Base-by-base conservation (phyloP, 1,140 invertebrate species). In the Maconellicoccus hirsutus region DNA sequence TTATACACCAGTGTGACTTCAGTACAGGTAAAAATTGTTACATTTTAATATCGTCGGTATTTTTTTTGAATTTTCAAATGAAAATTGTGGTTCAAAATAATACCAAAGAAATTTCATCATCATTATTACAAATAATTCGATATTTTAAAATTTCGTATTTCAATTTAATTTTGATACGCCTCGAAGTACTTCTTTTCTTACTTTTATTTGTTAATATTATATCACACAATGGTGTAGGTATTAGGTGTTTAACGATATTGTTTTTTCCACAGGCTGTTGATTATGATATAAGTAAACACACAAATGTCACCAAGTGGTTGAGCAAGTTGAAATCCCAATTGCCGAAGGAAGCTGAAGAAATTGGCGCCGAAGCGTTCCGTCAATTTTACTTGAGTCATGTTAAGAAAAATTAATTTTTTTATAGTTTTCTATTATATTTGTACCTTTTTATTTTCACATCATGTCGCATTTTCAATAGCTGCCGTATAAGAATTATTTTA, bases 1-100 rank as follows among this genome's bases (percentile, higher is more conserved):
- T 74, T 89, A 33, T 77, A 85, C 10, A 81, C 85, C 8, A 80
- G 81, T 0, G 80, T 90, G 14, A 85, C 87, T 25, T 88, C 85
- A 69, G 82, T 83, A 72, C 85, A 92, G 80, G 85, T 81, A 76
- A 75, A 16, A 70, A 75, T 76, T 2, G 16, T 22, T 27, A 26
- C 25, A 69, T 14, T 27, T 21, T 16, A 10, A 6, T n/a, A 26
- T 12, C 25, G n/a, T 8, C 42, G 2, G 1, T 26, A 42, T 59
- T 14, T 16, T 0, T 7, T 14, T 22, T 8, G 7, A 10, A 14
- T 71, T 69, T 69, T 61, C 19, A 23, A n/a, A n/a, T n/a, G n/a
- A n/a, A n/a, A n/a, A n/a, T n/a, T n/a, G n/a, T n/a, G n/a, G n/a
- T n/a, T n/a, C n/a, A n/a, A n/a, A n/a, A n/a, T n/a, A n/a, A n/a